Percentiles rank a stretch among this genome's conserved stretches.
Conservation (phyloP, 2,113 vertebrate species). For the Eptatretus burgeri region DNA sequence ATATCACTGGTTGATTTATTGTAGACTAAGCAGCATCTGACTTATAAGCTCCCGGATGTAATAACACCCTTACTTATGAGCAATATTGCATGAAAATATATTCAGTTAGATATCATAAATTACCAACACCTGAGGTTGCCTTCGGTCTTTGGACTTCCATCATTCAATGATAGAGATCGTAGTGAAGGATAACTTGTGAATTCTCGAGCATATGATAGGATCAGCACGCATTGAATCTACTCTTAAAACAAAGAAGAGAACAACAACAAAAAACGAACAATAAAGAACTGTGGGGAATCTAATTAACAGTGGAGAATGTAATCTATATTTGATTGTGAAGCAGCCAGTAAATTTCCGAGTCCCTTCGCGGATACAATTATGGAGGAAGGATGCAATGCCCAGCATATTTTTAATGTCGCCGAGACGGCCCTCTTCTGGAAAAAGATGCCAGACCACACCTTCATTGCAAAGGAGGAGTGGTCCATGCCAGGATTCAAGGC, state of each 20-base stretch:
- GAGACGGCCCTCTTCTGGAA: background rate
- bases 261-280: background rate
- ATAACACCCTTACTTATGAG: too few species aligned
- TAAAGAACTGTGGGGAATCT: background rate
- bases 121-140: too few species aligned
- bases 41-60: too few species aligned
- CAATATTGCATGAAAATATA: too few species aligned
- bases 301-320: background rate
- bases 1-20: too few species aligned
- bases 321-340: background rate
- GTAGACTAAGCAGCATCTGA: too few species aligned
- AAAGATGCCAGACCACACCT: background rate
- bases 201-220: background rate
- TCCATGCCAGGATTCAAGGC: background rate
- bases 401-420: background rate
- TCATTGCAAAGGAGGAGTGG: background rate
- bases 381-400: background rate
- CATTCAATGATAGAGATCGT: background rate
- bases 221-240: background rate
- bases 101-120: too few species aligned
- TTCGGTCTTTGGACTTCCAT: background rate
- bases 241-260: background rate
- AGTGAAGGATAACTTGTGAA: background rate
- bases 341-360: background rate
- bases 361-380: background rate